These are phyloP conservation scores for Pocota personata DNA, from an alignment of 2,888 invertebrate genomes.

Conservation along the genomic window DNA sequence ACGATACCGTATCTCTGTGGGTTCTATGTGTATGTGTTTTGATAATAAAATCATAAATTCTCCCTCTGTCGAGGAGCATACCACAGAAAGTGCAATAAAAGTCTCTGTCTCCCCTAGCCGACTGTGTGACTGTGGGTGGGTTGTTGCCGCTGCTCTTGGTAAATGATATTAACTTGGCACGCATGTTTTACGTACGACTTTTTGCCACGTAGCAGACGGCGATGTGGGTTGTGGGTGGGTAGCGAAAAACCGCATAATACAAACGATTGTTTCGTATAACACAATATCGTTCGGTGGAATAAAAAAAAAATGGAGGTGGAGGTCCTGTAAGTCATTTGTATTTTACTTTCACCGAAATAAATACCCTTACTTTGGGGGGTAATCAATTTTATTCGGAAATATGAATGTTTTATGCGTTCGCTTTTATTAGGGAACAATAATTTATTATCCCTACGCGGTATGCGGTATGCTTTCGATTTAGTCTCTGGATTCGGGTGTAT, in stretches of 20 bases:
- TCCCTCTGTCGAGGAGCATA: slow-evolving; percentile 21
- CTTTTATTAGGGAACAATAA: slow-evolving; percentile 57
- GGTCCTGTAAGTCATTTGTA: slow-evolving; percentile 60
- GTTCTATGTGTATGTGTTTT: not conserved
- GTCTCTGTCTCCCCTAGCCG: not conserved
- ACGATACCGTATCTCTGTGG: slow-evolving; percentile 10
- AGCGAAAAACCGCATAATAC: slow-evolving; percentile 27
- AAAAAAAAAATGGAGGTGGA: not conserved
- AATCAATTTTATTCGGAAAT: slow-evolving; percentile 69
- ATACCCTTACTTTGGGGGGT: slow-evolving; percentile 66
- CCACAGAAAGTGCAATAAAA: slow-evolving; percentile 51
- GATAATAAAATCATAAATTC: slow-evolving; percentile 56
- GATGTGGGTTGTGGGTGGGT: not conserved
- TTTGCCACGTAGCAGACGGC: slow-evolving; percentile 13
- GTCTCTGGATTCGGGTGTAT: not conserved
- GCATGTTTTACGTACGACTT: slow-evolving; percentile 56
- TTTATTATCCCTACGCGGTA: slow-evolving; percentile 46
- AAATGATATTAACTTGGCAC: slow-evolving; percentile 69
- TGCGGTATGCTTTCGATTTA: slow-evolving; percentile 19
- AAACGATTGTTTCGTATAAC: slow-evolving; percentile 8
- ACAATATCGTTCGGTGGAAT: not conserved
- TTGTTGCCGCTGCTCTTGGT: slow-evolving; percentile 1
- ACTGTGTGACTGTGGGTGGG: not conserved
- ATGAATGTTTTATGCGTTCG: slow-evolving; percentile 66
- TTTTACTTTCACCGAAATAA: slow-evolving; percentile 64